phyloP scores from a whole-genome alignment of 1,140 invertebrate species.

The Protaetia brevitarsis region DNA sequence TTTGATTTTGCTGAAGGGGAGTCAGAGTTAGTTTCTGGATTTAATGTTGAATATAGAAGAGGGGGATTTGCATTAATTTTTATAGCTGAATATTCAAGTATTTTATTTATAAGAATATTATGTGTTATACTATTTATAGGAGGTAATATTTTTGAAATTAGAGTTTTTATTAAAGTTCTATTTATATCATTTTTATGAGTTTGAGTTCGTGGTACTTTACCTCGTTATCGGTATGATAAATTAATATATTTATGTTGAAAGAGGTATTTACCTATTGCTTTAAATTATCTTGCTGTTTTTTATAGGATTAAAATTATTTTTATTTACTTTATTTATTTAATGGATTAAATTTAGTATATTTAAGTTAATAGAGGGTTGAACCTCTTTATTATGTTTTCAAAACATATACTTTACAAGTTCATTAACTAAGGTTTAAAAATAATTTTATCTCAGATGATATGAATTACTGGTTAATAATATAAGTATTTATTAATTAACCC shows the following conservation, averaged over 20 bases:
- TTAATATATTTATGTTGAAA: constrained; percentile 60
- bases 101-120: no score
- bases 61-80: constrained; percentile 70
- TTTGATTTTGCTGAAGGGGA: constrained; percentile 78
- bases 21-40: constrained; percentile 71
- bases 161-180: constrained; percentile 54
- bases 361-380: constrained; percentile 55
- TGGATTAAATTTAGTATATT: constrained; percentile 47
- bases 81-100: no score
- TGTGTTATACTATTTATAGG: constrained; percentile 55
- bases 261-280: constrained; percentile 52
- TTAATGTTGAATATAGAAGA: constrained; percentile 71
- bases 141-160: constrained; percentile 45
- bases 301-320: constrained; percentile 45
- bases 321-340: constrained; percentile 42
- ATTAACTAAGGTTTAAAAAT: constrained; percentile 52
- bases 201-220: constrained; percentile 56
- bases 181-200: constrained; percentile 57
- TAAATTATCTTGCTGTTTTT: constrained; percentile 55
- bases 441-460: constrained; percentile 54
- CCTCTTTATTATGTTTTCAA: constrained; percentile 64
- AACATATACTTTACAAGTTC: constrained; percentile 60
- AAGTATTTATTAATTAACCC: no score
- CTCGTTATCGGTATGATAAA: constrained; percentile 60
- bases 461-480: constrained; percentile 50